These are phyloP conservation scores for Macroglossus sobrinus DNA, from an alignment of 2,113 vertebrate genomes.

Conservation along the genomic window DNA sequence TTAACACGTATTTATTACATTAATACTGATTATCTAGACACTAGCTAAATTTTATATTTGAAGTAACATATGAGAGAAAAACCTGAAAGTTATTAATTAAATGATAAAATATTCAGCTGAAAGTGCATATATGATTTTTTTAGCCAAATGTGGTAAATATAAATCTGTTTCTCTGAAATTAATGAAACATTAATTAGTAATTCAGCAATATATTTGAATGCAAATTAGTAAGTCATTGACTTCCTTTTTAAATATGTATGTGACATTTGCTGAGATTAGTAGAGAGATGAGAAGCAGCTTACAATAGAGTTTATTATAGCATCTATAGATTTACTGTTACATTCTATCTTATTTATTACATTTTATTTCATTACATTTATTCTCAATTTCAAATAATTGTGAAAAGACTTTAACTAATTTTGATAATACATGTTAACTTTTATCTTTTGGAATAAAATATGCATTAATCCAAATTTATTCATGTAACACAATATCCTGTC, in stretches of 20 bases:
- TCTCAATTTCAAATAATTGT: not conserved
- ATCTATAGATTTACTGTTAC: not conserved
- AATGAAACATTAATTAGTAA: not conserved
- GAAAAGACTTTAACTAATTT: not conserved
- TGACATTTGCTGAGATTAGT: not conserved
- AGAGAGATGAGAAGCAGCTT: not conserved
- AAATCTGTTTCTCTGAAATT: not conserved
- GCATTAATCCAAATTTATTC: not conserved
- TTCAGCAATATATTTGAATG: not conserved
- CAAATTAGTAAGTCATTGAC: not conserved
- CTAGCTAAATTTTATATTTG: not conserved
- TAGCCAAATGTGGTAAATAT: not conserved
- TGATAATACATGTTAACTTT: not conserved
- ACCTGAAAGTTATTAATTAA: not conserved
- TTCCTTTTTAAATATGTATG: not conserved
- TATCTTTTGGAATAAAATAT: not conserved
- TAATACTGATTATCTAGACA: not conserved
- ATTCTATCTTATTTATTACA: not conserved
- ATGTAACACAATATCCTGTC: not conserved
- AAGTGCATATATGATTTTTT: not conserved
- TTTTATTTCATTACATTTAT: not conserved
- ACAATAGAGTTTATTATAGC: not conserved
- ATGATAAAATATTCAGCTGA: not conserved
- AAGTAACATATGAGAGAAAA: not conserved
- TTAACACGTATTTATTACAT: not conserved